phyloP scores from a whole-genome alignment of 1,140 invertebrate genomes.

The Plectus sambesii region DNA sequence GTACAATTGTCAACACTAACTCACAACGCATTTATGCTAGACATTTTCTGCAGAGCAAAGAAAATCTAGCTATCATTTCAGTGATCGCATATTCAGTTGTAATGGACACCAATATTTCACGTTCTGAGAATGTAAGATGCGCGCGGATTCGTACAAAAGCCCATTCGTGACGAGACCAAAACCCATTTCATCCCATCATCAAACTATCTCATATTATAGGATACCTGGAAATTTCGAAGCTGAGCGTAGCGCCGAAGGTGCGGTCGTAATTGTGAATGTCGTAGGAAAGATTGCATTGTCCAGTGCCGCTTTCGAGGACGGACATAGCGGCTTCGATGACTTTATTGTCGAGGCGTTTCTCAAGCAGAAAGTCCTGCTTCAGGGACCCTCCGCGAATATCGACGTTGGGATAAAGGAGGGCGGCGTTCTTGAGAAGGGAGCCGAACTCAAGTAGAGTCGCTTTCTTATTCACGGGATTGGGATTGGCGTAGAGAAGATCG shows the following conservation, averaged over 20 bases:
- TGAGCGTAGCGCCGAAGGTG: slow-evolving; percentile 81
- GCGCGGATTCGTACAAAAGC: too few relatives aligned
- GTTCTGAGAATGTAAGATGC: neutral
- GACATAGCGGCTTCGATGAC: slow-evolving; percentile 63
- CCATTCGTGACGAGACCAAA: too few relatives aligned
- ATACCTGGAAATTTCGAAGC: slow-evolving; percentile 55
- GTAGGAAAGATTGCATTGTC: slow-evolving; percentile 62
- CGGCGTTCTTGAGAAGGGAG: slow-evolving; percentile 72
- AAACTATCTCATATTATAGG: slow-evolving; percentile 1
- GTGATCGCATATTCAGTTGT: neutral
- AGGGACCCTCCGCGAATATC: slow-evolving; percentile 81
- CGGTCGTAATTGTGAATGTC: slow-evolving; percentile 78
- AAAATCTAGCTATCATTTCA: too few relatives aligned
- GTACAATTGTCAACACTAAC: slow-evolving; percentile 5
- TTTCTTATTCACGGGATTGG: slow-evolving; percentile 60
- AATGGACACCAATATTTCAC: neutral
- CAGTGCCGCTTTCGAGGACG: slow-evolving; percentile 61
- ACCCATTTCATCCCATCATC: neutral
- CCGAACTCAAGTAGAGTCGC: slow-evolving; percentile 72
- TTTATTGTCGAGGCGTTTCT: slow-evolving; percentile 57
- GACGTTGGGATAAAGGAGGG: slow-evolving; percentile 71
- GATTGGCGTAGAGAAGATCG: slow-evolving; percentile 59
- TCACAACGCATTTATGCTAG: too few relatives aligned
- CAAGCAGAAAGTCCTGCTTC: slow-evolving; percentile 55
- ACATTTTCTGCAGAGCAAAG: too few relatives aligned